Evolutionary conservation across 2,113 vertebrate genomes (phyloP), one percentile per base, ranked within the genome.

Genomic region (Osmerus mordax): DNA sequence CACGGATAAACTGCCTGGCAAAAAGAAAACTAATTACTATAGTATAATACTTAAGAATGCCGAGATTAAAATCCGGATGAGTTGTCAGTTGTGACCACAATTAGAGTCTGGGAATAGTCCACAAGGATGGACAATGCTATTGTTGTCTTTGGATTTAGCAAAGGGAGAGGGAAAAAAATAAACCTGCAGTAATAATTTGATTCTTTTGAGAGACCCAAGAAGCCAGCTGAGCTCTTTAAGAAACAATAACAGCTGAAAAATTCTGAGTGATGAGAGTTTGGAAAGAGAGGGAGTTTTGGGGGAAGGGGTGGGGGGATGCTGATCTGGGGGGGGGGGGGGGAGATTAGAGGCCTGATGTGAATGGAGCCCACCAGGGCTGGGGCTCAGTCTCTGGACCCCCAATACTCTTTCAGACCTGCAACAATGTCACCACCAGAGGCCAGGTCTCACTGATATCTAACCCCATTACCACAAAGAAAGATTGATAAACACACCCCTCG

Each of bases 351-450:
- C 71, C 84, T 77, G 83, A 84, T 79, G 87, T 95, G 93, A 95
- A 95, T 92, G 90, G 91, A 91, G 64, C 79, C 88, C 90, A 91
- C 91, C 90, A 87, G 89, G 88, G 89, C 83, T 81, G 82, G 67
- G 76, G 89, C 89, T 91, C 91, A 92, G 93, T 89, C 89, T 76
- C 76, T 72, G 91, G 85, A 91, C 81, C 92, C 91, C 91, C 84
- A 82, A 88, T 88, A 88, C 82, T 92, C 87, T 94, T 94, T 95
- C 91, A 94, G 92, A 56, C 81, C 84, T 76, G 71, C 52, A 93
- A 89, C 93, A 95, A 93, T 94, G 90, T 93, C 93, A 83, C 92
- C 91, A 92, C 91, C 92, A 94, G 93, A 93, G 91, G 86, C 92
- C 89, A 3, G 90, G 88, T 88, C 92, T 91, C 90, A 85, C 83